Evolutionary conservation across 2,113 vertebrate genomes (phyloP).

Genomic region (Panthera uncia): DNA sequence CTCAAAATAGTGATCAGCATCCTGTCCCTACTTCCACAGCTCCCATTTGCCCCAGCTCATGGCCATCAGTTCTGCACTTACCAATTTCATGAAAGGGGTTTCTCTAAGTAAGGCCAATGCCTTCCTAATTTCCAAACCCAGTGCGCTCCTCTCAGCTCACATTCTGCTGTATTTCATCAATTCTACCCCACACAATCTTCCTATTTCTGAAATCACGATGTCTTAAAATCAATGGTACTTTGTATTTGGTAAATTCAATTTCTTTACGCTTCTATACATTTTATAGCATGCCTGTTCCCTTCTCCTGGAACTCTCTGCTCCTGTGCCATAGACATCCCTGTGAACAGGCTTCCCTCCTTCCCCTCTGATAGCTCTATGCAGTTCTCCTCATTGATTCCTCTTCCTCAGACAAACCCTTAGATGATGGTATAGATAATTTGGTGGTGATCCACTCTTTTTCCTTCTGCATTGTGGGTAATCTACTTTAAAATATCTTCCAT

Average conservation of each 20-base stretch:
- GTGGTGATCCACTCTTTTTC: not conserved
- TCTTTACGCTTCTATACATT: not conserved
- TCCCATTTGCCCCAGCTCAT: not conserved
- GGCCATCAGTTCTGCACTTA: not conserved
- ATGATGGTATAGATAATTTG: not conserved
- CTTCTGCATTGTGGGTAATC: not conserved
- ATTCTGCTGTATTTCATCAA: not conserved
- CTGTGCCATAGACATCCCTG: not conserved
- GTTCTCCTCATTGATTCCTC: not conserved
- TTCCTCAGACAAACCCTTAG: not conserved
- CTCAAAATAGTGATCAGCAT: not conserved
- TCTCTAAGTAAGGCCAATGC: not conserved
- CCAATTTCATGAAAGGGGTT: not conserved
- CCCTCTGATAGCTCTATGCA: not conserved
- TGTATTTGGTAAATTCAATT: not conserved
- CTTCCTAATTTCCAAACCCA: not conserved
- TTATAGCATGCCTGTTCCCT: not conserved
- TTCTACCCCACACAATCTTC: not conserved
- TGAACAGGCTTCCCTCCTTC: not conserved
- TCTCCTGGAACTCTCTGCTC: not conserved
- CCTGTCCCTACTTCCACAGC: not conserved
- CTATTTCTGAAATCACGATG: not conserved
- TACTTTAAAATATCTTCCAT: not conserved
- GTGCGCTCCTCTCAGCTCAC: not conserved
- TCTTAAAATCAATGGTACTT: not conserved